Base-by-base conservation (phyloP, 1,140 invertebrate genomes). In the Belonocnema kinseyi region DNA sequence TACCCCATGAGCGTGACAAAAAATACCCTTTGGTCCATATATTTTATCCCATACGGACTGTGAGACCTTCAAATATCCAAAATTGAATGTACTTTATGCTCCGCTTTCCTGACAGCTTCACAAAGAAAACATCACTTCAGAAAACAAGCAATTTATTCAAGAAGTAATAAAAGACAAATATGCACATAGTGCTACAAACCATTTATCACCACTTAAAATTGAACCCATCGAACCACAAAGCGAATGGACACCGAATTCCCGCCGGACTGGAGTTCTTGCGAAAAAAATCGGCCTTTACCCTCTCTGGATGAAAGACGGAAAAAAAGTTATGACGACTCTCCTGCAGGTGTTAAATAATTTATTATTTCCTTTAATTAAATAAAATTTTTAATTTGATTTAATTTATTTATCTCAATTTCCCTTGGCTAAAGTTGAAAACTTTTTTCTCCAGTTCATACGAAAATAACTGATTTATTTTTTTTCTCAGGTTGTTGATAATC, bases 271-370 rank as follows among this genome's bases (percentile, higher is more conserved):
- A 58, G 87, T 99, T 2, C 95, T 99, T 87, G 98, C 96, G 0
- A 93, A 95, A 74, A 99, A 99, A 92, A 96, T 99, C 87, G 99
- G 99, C 50, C 92, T 96, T 73, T 95, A 98, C 89, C 97, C 97
- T 14, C 92, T 99, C 88, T 99, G 98, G 98, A 89, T 94, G 3
- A 98, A 97, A 90, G 93, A 96, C 91, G 98, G 98, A 1, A 93
- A 93, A 85, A 95, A 93, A 92, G 90, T 98, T 74, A 82, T 91
- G 1, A 94, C 96, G 3, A 99, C 98, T 16, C 87, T 99, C 78
- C 88, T 99, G 75, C 98, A 99, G 92, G 97, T 97, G 74, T 77
- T 52, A n/a, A 72, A 77, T 71, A 17, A 8, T 50, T 19, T 16
- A 11, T 19, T 40, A 70, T 11, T 7, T 26, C 1, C 1, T 2